A percentile compares a stretch with the other conserved stretches of the same genome.
phyloP scores from a whole-genome alignment of 2,888 invertebrate genomes.

The Choristoneura rosaceana region DNA sequence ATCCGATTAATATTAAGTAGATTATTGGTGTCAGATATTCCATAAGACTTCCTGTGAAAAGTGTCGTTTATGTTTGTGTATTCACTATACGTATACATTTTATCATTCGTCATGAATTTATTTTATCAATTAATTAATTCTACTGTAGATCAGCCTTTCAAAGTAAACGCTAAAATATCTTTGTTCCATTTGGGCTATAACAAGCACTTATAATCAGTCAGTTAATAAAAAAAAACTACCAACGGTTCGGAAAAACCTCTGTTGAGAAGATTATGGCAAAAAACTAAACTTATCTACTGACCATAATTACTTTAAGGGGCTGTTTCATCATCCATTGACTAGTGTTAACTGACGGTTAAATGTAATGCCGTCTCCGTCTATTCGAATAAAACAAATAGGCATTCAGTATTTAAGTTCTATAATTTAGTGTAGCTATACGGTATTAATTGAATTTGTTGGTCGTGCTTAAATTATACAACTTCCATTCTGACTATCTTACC shows the following conservation, averaged over 20 bases:
- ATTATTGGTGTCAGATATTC: conserved; percentile 1
- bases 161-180: background rate
- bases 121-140: background rate
- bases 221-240: no score
- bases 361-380: no score
- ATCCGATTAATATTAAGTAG: conserved; percentile 22
- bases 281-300: background rate
- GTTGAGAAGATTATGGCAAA: no score
- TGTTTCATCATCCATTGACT: no score
- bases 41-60: conserved; percentile 10
- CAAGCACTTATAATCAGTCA: no score
- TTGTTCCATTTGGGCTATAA: background rate
- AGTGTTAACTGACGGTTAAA: no score
- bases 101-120: background rate
- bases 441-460: conserved; percentile 6
- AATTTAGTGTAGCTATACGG: background rate
- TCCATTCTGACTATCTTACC: conserved; percentile 12
- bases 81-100: no score
- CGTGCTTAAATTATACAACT: conserved; percentile 26
- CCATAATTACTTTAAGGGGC: background rate
- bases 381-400: no score
- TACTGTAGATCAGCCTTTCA: no score
- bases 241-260: no score
- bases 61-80: background rate
- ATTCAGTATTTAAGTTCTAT: no score